Conservation (phyloP, 2,797 vertebrate genomes). For the Ataeniobius toweri region DNA sequence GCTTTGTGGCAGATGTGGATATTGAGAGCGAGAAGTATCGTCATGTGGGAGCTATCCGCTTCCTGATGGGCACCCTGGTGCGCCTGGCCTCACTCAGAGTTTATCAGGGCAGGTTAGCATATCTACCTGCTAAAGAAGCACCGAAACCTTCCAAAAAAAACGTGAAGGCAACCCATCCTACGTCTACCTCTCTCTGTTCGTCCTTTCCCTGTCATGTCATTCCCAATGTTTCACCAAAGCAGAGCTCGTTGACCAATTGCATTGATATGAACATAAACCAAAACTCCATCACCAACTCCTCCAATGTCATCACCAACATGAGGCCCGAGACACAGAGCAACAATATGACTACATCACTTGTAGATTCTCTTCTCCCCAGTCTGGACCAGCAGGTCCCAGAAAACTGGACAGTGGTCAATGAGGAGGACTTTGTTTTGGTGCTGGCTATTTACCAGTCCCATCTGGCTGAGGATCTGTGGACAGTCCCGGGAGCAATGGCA, state of each 20-base stretch:
- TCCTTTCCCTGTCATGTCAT: conserved; percentile 65
- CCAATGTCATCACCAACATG: conserved; percentile 51
- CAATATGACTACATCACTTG: conserved; percentile 40
- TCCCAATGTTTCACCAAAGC: conserved; percentile 59
- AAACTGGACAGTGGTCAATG: conserved; percentile 86
- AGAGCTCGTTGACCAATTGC: conserved; percentile 42
- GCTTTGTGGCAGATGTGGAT: conserved; percentile 93
- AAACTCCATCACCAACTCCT: conserved; percentile 65
- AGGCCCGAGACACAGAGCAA: conserved; percentile 32
- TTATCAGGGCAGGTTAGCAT: conserved; percentile 89
- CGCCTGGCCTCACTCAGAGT: conserved; percentile 85
- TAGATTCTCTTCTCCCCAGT: conserved; percentile 82
- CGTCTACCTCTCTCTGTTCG: conserved; percentile 62
- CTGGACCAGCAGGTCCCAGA: conserved; percentile 86
- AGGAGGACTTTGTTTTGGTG: conserved; percentile 90
- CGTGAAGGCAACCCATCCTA: conserved; percentile 5
- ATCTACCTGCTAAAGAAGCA: conserved; percentile 76
- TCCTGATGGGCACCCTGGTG: conserved; percentile 89
- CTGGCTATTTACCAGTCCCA: conserved; percentile 91
- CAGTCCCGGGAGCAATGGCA: conserved; percentile 78
- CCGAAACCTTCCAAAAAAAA: conserved; percentile 47
- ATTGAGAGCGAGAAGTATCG: conserved; percentile 94
- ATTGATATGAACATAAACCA: conserved; percentile 52
- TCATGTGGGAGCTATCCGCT: conserved; percentile 86
- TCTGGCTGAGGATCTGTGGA: conserved; percentile 86